Evolutionary conservation across 2,888 invertebrate species (phyloP).

Genomic region (Anodontia alba): DNA sequence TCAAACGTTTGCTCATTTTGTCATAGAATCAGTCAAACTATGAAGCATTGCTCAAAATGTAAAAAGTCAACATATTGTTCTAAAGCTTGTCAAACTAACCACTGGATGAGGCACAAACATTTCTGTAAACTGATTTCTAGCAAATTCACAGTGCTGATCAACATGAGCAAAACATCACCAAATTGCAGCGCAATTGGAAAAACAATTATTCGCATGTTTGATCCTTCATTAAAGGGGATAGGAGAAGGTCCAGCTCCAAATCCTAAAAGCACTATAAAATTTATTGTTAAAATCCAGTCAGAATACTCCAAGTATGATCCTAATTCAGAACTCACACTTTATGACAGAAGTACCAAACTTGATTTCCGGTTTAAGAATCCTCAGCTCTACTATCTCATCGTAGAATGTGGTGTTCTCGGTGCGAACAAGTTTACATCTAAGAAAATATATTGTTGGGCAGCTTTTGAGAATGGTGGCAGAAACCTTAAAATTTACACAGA

Average conservation of each 20-base stretch:
- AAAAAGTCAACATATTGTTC: constrained; percentile 33
- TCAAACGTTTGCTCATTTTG: constrained; percentile 22
- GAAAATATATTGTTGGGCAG: constrained; percentile 51
- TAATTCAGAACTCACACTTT: constrained; percentile 21
- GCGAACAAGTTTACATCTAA: constrained; percentile 28
- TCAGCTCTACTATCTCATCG: constrained; percentile 26
- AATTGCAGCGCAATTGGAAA: not conserved
- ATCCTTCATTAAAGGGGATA: constrained; percentile 21
- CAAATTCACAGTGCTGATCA: constrained; percentile 18
- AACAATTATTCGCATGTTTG: not conserved
- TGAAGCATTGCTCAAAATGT: constrained; percentile 31
- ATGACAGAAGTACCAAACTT: constrained; percentile 37
- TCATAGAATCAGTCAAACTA: not conserved
- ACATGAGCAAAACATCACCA: constrained; percentile 19
- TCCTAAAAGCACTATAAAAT: constrained; percentile 8
- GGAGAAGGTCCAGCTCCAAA: constrained; percentile 37
- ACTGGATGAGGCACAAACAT: constrained; percentile 39
- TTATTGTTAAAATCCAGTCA: constrained; percentile 50
- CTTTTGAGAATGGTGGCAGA: constrained; percentile 27
- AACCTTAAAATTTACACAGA: constrained; percentile 30
- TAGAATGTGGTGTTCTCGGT: constrained; percentile 42
- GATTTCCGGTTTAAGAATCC: constrained; percentile 25
- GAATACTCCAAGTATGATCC: constrained; percentile 40
- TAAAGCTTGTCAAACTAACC: constrained; percentile 31
- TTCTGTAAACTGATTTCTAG: constrained; percentile 31